These are phyloP conservation scores for Calephelis nemesis DNA, from an alignment of 1,140 invertebrate genomes.

Conservation along the genomic window DNA sequence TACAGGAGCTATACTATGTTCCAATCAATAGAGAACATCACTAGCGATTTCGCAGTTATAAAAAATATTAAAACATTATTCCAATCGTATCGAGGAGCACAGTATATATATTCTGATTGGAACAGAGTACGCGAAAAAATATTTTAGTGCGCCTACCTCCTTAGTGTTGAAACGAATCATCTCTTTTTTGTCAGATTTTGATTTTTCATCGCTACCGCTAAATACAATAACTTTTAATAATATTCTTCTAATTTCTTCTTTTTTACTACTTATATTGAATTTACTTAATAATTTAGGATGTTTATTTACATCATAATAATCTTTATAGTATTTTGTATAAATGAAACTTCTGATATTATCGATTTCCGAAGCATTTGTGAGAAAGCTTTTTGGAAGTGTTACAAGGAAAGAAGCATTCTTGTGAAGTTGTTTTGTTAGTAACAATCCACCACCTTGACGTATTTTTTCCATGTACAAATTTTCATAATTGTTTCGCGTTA, in stretches of 20 bases:
- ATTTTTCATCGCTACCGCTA: slow-evolving; percentile 38
- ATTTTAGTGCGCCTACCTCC: slow-evolving; percentile 49
- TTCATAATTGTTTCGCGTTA: background rate
- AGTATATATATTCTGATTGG: background rate
- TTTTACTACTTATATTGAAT: background rate
- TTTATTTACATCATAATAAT: background rate
- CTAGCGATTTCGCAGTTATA: background rate
- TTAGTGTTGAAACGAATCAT: slow-evolving; percentile 1
- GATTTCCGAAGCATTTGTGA: slow-evolving; percentile 32
- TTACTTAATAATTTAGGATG: background rate
- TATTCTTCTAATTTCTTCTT: background rate
- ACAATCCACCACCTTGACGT: background rate
- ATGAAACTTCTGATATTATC: slow-evolving; percentile 10
- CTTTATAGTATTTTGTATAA: background rate
- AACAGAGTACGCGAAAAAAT: background rate
- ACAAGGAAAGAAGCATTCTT: slow-evolving; percentile 55
- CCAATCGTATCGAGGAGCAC: background rate
- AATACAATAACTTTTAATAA: slow-evolving; percentile 13
- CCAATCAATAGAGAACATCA: slow-evolving; percentile 22
- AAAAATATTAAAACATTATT: background rate
- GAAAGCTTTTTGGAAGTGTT: slow-evolving; percentile 51
- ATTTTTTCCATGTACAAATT: background rate
- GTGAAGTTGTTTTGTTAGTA: slow-evolving; percentile 32
- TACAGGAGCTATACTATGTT: slow-evolving; percentile 1
- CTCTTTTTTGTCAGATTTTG: slow-evolving; percentile 25